phyloP scores from a whole-genome alignment of 2,113 vertebrate species.

The Mionectes macconnelli region DNA sequence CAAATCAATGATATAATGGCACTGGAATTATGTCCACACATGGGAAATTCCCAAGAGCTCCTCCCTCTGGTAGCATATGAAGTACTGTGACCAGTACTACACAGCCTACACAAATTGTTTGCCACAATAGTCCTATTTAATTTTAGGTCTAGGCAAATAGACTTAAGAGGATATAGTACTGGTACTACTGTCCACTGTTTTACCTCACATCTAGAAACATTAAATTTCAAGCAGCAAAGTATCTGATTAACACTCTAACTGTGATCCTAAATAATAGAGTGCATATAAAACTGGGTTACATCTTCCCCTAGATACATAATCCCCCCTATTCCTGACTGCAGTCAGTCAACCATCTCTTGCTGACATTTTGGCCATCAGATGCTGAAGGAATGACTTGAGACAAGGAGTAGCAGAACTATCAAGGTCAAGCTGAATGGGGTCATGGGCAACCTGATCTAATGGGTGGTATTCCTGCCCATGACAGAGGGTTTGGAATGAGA shows the following conservation, averaged over 20 bases:
- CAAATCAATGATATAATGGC: background rate
- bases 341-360: background rate
- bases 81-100: background rate
- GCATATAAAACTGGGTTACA: background rate
- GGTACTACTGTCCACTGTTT: background rate
- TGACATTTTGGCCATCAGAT: background rate
- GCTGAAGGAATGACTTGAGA: background rate
- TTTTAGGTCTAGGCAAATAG: background rate
- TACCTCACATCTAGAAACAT: background rate
- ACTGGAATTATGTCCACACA: background rate
- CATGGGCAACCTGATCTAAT: background rate
- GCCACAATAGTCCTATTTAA: accelerated
- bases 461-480: accelerated
- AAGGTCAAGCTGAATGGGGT: background rate
- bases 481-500: background rate
- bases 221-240: background rate
- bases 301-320: background rate
- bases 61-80: background rate
- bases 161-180: background rate
- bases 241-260: background rate
- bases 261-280: background rate
- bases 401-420: background rate
- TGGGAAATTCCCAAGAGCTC: background rate
- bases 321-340: background rate
- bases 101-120: background rate